Evolutionary conservation across 2,888 invertebrate species (phyloP).

Genomic region (Teleiodes luculella): DNA sequence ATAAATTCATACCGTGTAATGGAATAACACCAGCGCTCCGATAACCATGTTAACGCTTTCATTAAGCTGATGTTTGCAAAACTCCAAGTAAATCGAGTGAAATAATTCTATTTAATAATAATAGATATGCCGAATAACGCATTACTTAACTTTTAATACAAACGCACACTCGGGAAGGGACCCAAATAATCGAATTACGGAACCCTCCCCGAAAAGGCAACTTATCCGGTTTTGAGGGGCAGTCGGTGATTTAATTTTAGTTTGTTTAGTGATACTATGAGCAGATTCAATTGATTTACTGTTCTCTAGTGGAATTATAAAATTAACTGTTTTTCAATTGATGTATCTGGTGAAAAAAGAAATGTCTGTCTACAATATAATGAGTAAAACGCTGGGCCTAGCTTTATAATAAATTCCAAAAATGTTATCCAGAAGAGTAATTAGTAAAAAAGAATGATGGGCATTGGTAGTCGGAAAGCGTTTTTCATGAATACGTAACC

Average conservation of each 20-base stretch:
- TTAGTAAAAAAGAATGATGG: too few species aligned
- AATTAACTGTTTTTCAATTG: slow-evolving; percentile 27
- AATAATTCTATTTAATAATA: slow-evolving; percentile 53
- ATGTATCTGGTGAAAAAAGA: too few species aligned
- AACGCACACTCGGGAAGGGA: slow-evolving; percentile 23
- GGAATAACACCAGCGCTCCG: slow-evolving; percentile 4
- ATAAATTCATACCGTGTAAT: slow-evolving; percentile 6
- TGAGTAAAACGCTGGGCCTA: too few species aligned
- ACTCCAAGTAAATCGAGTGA: slow-evolving; percentile 55
- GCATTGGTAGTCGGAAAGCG: too few species aligned
- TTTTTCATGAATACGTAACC: neutral
- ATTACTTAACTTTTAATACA: slow-evolving; percentile 26
- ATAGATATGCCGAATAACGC: slow-evolving; percentile 27
- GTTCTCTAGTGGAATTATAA: slow-evolving; percentile 34
- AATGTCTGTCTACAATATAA: too few species aligned
- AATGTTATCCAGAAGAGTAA: too few species aligned
- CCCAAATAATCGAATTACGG: slow-evolving; percentile 50
- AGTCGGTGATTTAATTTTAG: slow-evolving; percentile 48
- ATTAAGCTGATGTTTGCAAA: slow-evolving; percentile 51
- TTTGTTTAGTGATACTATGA: slow-evolving; percentile 44
- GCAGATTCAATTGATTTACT: slow-evolving; percentile 37
- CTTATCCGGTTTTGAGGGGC: slow-evolving; percentile 27
- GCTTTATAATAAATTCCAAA: too few species aligned
- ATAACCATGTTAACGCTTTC: slow-evolving; percentile 35
- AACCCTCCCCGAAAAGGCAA: slow-evolving; percentile 29